Evolutionary conservation across 2,888 invertebrate species (phyloP).

Genomic region (Magallana nippona): DNA sequence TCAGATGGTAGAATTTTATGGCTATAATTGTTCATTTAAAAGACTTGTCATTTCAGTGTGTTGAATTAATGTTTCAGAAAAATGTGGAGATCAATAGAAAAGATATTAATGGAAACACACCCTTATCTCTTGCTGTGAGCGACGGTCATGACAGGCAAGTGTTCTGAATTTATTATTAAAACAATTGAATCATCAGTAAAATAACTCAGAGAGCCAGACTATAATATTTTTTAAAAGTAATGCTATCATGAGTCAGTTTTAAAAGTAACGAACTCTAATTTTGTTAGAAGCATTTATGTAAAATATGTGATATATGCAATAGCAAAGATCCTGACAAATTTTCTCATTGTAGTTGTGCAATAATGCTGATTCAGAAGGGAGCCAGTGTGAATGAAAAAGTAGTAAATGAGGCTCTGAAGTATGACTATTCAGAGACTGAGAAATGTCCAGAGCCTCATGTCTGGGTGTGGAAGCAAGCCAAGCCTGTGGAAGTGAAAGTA

Average conservation of each 20-base stretch:
- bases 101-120: slow-evolving; percentile 80
- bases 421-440: slow-evolving; percentile 50
- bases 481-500: slow-evolving; percentile 55
- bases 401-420: slow-evolving; percentile 53
- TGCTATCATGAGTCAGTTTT: too few species aligned
- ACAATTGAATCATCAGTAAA: too few species aligned
- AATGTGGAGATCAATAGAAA: slow-evolving; percentile 73
- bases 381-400: slow-evolving; percentile 76
- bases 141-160: slow-evolving; percentile 80
- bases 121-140: slow-evolving; percentile 80
- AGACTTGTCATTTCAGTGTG: neutral
- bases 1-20: too few species aligned
- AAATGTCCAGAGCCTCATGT: slow-evolving; percentile 68
- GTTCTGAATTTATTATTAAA: neutral
- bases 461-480: slow-evolving; percentile 76
- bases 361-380: slow-evolving; percentile 79
- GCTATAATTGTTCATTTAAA: too few species aligned
- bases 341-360: slow-evolving; percentile 76
- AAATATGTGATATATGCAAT: too few species aligned
- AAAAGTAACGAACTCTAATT: too few species aligned
- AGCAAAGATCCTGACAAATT: neutral
- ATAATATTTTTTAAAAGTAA: too few species aligned
- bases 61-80: slow-evolving; percentile 66
- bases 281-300: too few species aligned
- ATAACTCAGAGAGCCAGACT: too few species aligned